Conservation (phyloP, 2,888 invertebrate species). For the Aplocera efformata region DNA sequence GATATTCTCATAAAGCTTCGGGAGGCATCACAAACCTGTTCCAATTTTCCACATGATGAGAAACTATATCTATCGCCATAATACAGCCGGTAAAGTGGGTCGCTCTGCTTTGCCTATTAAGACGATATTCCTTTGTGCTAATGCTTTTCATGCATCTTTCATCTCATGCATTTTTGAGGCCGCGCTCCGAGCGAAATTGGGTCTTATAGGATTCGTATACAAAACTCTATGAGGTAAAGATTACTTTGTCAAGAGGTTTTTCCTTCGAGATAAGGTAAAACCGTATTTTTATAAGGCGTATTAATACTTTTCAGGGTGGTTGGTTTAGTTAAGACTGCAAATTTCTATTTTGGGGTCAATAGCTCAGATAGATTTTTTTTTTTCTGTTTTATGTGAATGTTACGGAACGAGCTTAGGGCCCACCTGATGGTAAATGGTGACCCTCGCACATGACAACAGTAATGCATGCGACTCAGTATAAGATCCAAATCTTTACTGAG, state of each 20-base stretch:
- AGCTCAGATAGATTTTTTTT: too few relatives aligned
- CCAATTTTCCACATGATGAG: slow-evolving; percentile 29
- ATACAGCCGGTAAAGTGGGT: slow-evolving; percentile 26
- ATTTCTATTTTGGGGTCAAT: too few relatives aligned
- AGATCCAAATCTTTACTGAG: too few relatives aligned
- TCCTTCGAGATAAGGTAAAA: background rate
- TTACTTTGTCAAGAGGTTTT: slow-evolving; percentile 12
- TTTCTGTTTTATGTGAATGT: too few relatives aligned
- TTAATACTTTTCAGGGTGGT: too few relatives aligned
- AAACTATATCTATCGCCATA: slow-evolving; percentile 23
- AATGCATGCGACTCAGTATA: too few relatives aligned
- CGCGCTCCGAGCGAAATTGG: slow-evolving; percentile 26
- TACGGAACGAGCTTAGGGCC: too few relatives aligned
- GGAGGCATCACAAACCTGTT: slow-evolving; percentile 2
- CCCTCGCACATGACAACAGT: too few relatives aligned
- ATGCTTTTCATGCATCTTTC: slow-evolving; percentile 33
- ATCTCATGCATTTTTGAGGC: slow-evolving; percentile 32
- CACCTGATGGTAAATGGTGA: too few relatives aligned
- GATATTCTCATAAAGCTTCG: too few relatives aligned
- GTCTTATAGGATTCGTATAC: slow-evolving; percentile 24
- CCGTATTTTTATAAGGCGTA: too few relatives aligned
- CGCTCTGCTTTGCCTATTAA: slow-evolving; percentile 29
- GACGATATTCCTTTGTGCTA: slow-evolving; percentile 32
- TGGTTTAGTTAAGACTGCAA: too few relatives aligned
- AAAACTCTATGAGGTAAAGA: slow-evolving; percentile 7